Evolutionary conservation across 1,140 invertebrate genomes (phyloP).

Genomic region (Camponotus pennsylvanicus): DNA sequence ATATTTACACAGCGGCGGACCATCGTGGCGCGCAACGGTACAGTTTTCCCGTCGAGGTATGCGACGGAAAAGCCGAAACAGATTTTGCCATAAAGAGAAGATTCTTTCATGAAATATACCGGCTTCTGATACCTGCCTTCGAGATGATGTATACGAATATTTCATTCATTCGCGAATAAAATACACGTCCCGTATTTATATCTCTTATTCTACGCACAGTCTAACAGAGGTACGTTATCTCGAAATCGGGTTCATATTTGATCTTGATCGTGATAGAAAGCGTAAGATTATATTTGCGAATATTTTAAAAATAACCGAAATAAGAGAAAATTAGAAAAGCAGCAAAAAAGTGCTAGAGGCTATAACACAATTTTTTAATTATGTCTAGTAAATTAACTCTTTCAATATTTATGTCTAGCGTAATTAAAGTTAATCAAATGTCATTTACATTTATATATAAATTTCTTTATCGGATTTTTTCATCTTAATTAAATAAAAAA

Average conservation of each 20-base stretch:
- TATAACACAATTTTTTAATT: neutral
- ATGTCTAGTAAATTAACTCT: constrained; percentile 10
- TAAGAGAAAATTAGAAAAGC: neutral
- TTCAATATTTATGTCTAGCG: neutral
- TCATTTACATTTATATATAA: neutral
- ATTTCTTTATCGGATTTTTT: neutral
- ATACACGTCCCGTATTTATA: constrained; percentile 31
- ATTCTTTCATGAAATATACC: constrained; percentile 43
- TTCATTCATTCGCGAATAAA: constrained; percentile 57
- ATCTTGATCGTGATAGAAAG: constrained; percentile 37
- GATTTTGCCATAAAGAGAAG: constrained; percentile 46
- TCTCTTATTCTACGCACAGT: constrained; percentile 26
- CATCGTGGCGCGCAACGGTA: constrained; percentile 51
- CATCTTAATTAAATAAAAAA: neutral
- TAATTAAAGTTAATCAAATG: neutral
- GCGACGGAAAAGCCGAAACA: constrained; percentile 27
- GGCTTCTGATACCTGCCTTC: constrained; percentile 44
- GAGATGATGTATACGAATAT: constrained; percentile 57
- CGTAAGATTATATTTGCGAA: constrained; percentile 41
- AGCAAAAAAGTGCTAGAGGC: neutral
- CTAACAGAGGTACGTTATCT: constrained; percentile 31
- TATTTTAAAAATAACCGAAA: constrained; percentile 35
- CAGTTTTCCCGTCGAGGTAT: constrained; percentile 43
- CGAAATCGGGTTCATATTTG: constrained; percentile 44
- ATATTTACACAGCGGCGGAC: constrained; percentile 57